A percentile compares a stretch with the other conserved stretches of the same genome.
phyloP scores from a whole-genome alignment of 2,113 vertebrate genomes.

The Elachura formosa region DNA sequence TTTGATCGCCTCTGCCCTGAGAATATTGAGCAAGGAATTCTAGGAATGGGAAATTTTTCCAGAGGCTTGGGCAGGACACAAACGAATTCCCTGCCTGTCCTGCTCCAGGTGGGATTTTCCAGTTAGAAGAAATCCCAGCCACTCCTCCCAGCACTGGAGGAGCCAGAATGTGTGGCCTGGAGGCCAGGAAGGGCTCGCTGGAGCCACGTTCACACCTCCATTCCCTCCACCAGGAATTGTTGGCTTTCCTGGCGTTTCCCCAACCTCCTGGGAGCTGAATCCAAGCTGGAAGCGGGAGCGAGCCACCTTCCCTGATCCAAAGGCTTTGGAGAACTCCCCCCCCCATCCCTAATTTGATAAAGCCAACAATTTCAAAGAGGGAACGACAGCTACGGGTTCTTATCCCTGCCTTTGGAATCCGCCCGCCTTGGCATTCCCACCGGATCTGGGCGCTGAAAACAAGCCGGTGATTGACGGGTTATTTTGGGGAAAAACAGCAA shows the following conservation, averaged over 20 bases:
- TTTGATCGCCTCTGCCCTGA: neutral
- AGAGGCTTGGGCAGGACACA: neutral
- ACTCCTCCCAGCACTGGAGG: neutral
- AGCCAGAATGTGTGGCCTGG: neutral
- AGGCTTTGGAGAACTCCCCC: neutral
- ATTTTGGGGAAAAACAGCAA: too few relatives aligned
- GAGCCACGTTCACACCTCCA: neutral
- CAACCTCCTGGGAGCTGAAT: neutral
- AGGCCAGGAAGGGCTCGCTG: rapidly evolving
- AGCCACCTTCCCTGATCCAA: neutral
- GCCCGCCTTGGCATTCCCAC: neutral
- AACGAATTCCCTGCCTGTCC: neutral
- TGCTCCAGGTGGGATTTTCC: neutral
- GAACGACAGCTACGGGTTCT: neutral
- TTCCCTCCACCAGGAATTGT: rapidly evolving
- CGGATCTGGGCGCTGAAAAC: neutral
- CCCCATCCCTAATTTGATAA: neutral
- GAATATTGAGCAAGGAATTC: neutral
- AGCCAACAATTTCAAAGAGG: rapidly evolving
- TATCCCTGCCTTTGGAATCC: neutral
- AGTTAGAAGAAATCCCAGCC: rapidly evolving
- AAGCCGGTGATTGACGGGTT: neutral
- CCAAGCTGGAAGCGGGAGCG: neutral
- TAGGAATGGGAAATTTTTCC: neutral
- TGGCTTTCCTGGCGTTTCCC: neutral